Conservation (phyloP, 2,888 invertebrate genomes). For the Drosophila yooni region DNA sequence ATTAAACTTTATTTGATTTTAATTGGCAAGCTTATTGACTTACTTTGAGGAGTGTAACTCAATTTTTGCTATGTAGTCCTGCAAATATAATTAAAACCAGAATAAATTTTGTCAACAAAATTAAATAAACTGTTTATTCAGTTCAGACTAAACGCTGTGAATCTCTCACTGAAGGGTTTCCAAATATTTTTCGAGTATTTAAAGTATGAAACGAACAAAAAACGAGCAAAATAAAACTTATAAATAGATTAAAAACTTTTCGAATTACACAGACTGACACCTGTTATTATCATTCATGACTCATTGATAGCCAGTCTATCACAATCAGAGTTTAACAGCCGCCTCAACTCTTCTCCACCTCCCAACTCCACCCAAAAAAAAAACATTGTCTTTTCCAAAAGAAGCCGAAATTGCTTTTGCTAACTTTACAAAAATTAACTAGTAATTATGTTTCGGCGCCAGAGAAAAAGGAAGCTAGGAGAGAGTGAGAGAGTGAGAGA, state of each 20-base stretch:
- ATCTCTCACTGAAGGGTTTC: background rate
- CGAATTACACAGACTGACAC: background rate
- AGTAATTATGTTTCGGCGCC: conserved; percentile 65
- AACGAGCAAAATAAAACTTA: background rate
- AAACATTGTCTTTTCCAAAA: conserved; percentile 9
- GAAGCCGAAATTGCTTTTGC: conserved; percentile 23
- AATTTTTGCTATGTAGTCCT: background rate
- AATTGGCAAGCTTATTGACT: background rate
- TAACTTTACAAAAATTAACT: conserved; percentile 66
- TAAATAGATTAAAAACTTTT: background rate
- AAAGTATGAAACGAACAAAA: background rate
- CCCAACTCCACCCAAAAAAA: background rate
- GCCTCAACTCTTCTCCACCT: conserved; percentile 3
- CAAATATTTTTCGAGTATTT: background rate
- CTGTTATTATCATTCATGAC: background rate
- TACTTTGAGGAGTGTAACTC: background rate
- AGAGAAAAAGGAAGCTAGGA: background rate
- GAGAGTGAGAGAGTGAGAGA: background rate
- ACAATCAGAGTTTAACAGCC: conserved; percentile 3
- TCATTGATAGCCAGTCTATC: conserved; percentile 12
- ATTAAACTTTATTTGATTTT: background rate
- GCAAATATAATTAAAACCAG: background rate
- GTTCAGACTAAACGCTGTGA: background rate
- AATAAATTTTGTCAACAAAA: background rate
- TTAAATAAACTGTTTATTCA: background rate